These are phyloP conservation scores for Drosophila anomelani DNA, from an alignment of 2,888 invertebrate species.

Conservation along the genomic window DNA sequence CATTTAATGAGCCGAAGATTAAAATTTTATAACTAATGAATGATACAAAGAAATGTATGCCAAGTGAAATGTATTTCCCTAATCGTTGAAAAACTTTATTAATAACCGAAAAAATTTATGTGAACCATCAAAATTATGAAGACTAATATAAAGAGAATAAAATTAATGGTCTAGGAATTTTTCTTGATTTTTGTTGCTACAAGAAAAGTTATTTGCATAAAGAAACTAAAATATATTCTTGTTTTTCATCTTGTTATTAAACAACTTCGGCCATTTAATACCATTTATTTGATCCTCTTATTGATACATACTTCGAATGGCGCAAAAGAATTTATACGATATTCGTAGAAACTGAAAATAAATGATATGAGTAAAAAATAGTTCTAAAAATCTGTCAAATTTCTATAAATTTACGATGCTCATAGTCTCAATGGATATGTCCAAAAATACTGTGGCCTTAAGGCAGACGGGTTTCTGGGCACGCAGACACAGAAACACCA, in stretches of 20 bases:
- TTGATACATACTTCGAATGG: neutral
- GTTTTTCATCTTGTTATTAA: neutral
- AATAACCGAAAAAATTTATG: neutral
- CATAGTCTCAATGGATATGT: neutral
- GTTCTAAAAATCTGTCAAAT: neutral
- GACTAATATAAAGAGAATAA: neutral
- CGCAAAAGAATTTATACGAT: constrained; percentile 1
- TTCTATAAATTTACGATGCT: neutral
- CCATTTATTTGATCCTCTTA: neutral
- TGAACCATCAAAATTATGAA: neutral
- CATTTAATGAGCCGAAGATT: neutral
- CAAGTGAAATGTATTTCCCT: neutral
- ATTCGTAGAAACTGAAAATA: neutral
- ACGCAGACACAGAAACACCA: neutral
- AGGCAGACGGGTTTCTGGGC: constrained; percentile 1
- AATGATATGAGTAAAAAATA: neutral
- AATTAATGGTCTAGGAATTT: no score
- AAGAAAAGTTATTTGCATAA: neutral
- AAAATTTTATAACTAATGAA: neutral
- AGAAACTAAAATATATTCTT: neutral
- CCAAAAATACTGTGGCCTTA: neutral
- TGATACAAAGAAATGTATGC: neutral
- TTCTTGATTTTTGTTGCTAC: neutral
- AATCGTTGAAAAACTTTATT: neutral
- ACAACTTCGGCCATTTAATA: neutral